Conservation (phyloP, 2,888 invertebrate species). For the Netelia inedita region DNA sequence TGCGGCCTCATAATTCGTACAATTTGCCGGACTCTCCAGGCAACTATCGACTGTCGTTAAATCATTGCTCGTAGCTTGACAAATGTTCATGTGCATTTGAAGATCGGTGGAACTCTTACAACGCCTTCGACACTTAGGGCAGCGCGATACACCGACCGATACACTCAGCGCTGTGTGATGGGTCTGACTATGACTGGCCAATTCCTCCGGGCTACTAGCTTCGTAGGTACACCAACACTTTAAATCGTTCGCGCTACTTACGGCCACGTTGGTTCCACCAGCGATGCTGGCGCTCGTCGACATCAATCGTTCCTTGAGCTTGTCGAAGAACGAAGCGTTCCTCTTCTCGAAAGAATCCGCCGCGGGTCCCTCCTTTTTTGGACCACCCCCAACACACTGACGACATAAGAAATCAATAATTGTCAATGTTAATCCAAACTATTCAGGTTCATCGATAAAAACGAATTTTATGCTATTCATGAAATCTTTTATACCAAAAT, state of each 20-base stretch:
- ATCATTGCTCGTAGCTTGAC: conserved; percentile 82
- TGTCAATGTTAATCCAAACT: not conserved
- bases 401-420: conserved; percentile 12
- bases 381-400: conserved; percentile 10
- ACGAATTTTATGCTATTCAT: too few relatives aligned
- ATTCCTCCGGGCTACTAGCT: conserved; percentile 80
- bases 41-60: conserved; percentile 75
- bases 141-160: conserved; percentile 90
- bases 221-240: conserved; percentile 84
- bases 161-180: conserved; percentile 83
- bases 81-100: conserved; percentile 91
- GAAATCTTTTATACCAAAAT: too few relatives aligned
- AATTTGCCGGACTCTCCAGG: conserved; percentile 73
- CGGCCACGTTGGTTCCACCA: conserved; percentile 91
- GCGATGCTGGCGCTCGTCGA: conserved; percentile 87
- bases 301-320: conserved; percentile 91
- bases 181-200: conserved; percentile 81
- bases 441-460: too few relatives aligned
- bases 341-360: conserved; percentile 87
- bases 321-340: conserved; percentile 93
- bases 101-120: conserved; percentile 94
- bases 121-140: conserved; percentile 94
- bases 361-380: conserved; percentile 75
- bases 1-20: conserved; percentile 76
- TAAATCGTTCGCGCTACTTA: conserved; percentile 88